A percentile compares a stretch with the other conserved stretches of the same genome.
phyloP scores from a whole-genome alignment of 2,113 vertebrate genomes.

The Neogale vison region DNA sequence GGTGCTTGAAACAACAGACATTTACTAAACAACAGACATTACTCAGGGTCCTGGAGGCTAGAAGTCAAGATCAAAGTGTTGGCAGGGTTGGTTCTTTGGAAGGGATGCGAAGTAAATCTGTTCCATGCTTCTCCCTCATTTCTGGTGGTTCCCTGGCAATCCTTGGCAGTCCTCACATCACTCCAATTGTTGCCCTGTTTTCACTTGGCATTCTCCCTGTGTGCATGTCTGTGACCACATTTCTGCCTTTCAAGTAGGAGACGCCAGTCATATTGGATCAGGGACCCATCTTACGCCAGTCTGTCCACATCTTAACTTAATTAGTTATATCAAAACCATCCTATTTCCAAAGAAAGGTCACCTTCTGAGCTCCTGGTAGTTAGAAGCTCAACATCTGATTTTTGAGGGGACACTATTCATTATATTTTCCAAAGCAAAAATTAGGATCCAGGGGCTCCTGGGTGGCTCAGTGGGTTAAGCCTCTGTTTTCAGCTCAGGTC shows the following conservation, averaged over 20 bases:
- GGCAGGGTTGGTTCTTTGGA: background rate
- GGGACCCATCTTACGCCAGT: background rate
- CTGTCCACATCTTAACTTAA: background rate
- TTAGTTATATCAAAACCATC: background rate
- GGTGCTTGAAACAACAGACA: background rate
- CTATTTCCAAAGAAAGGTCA: slow-evolving; percentile 35
- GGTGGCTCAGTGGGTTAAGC: too few species aligned
- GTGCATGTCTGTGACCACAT: background rate
- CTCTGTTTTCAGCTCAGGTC: too few species aligned
- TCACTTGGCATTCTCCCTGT: background rate
- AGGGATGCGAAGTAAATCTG: background rate
- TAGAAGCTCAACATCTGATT: background rate
- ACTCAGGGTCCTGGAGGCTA: background rate
- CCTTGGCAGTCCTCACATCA: background rate
- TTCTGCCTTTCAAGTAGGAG: background rate
- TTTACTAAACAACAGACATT: background rate
- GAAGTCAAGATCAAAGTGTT: background rate
- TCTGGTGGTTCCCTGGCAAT: background rate
- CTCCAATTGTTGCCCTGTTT: background rate
- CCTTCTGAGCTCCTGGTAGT: background rate
- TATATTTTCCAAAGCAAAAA: slow-evolving; percentile 45
- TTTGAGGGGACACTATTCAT: background rate
- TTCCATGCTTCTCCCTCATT: background rate
- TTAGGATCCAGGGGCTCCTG: background rate
- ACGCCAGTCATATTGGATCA: background rate